phyloP scores from a whole-genome alignment of 2,888 invertebrate genomes.

The Timandra comae region DNA sequence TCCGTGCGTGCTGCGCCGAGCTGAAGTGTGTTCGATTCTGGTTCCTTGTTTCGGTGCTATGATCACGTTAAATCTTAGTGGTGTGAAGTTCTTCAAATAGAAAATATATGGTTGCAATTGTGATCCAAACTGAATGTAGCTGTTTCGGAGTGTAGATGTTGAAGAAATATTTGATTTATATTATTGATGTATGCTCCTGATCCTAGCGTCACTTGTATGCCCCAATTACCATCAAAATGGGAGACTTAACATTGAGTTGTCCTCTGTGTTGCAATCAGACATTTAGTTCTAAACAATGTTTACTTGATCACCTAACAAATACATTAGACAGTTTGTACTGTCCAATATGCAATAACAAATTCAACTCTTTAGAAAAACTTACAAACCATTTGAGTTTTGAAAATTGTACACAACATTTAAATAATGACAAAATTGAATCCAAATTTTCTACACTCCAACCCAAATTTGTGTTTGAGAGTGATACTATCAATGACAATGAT shows the following conservation, averaged over 20 bases:
- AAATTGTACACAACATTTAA: conserved; percentile 40
- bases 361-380: conserved; percentile 70
- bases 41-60: conserved; percentile 41
- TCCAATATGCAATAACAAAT: conserved; percentile 75
- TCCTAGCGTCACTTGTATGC: conserved; percentile 1
- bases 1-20: too few species aligned
- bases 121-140: conserved; percentile 57
- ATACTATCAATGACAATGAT: too few species aligned
- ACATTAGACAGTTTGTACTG: conserved; percentile 71
- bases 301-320: conserved; percentile 72
- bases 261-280: conserved; percentile 81
- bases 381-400: conserved; percentile 74
- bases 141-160: too few species aligned
- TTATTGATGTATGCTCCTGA: conserved; percentile 19
- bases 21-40: conserved; percentile 18
- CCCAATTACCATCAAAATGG: conserved; percentile 54
- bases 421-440: too few species aligned
- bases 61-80: conserved; percentile 46
- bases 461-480: too few species aligned
- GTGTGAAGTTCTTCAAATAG: conserved; percentile 70
- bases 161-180: too few species aligned
- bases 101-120: conserved; percentile 52
- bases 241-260: conserved; percentile 68
- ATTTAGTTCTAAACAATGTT: conserved; percentile 75
- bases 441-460: too few species aligned